phyloP scores from a whole-genome alignment of 2,797 vertebrate genomes.

The Pogonophryne albipinna region DNA sequence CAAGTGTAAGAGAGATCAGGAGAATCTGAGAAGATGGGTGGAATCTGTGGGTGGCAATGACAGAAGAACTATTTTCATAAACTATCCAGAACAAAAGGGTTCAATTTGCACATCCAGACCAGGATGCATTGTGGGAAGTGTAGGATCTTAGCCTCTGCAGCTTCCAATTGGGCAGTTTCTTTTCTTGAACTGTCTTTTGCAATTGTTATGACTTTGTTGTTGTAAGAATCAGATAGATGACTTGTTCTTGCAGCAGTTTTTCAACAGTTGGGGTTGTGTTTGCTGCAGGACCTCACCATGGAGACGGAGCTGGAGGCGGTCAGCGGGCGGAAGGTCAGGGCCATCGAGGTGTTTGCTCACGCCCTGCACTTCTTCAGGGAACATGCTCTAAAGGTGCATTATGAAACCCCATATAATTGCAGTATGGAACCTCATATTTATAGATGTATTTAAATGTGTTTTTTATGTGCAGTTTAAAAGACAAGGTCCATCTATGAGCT shows the following conservation, averaged over 20 bases:
- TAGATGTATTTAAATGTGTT: not conserved
- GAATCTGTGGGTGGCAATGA: not conserved
- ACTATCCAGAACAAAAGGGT: not conserved
- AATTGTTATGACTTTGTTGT: not conserved
- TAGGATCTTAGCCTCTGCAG: not conserved
- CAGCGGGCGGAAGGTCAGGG: slow-evolving; percentile 89
- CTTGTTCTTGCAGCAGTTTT: slow-evolving; percentile 2
- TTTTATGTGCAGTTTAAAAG: not conserved
- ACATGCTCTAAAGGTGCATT: slow-evolving; percentile 91
- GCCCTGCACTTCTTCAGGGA: slow-evolving; percentile 93
- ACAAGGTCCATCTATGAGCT: not conserved
- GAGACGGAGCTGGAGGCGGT: slow-evolving; percentile 93
- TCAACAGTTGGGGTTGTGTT: slow-evolving; percentile 42
- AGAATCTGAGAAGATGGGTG: not conserved
- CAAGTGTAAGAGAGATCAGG: slow-evolving; percentile 83
- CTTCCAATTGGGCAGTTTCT: not conserved
- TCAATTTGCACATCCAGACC: not conserved
- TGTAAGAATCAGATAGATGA: not conserved
- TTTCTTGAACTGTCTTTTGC: not conserved
- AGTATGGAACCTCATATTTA: not conserved
- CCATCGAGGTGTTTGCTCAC: slow-evolving; percentile 94
- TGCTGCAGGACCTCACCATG: slow-evolving; percentile 92
- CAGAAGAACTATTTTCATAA: not conserved
- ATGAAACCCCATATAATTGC: not conserved
- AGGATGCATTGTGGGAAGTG: not conserved